A percentile compares a stretch with the other conserved stretches of the same genome.
phyloP scores from a whole-genome alignment of 2,797 vertebrate genomes.

The Odontamblyopus lacepedii region DNA sequence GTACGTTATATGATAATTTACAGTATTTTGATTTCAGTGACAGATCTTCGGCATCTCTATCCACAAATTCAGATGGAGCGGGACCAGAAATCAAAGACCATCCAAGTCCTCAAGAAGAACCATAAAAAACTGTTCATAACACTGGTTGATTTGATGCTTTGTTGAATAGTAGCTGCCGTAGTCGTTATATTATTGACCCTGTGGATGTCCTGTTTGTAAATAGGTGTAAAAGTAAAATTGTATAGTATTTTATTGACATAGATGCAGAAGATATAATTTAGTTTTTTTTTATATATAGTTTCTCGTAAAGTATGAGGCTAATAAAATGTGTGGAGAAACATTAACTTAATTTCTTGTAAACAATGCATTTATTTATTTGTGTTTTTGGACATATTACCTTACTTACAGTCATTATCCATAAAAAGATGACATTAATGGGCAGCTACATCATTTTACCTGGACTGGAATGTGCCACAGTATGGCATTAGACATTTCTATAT shows the following conservation, averaged over 20 bases:
- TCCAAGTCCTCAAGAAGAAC: slow-evolving; percentile 74
- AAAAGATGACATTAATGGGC: too few species aligned
- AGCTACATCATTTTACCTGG: too few species aligned
- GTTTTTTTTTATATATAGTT: not conserved
- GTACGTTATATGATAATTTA: not conserved
- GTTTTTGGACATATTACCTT: too few species aligned
- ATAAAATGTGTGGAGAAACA: not conserved
- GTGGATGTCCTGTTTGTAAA: slow-evolving; percentile 53
- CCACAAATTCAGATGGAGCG: slow-evolving; percentile 41
- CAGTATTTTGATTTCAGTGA: slow-evolving; percentile 63
- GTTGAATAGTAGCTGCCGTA: slow-evolving; percentile 15
- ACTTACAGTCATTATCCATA: too few species aligned
- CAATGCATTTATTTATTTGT: not conserved
- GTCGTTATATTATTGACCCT: slow-evolving; percentile 22
- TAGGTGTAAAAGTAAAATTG: slow-evolving; percentile 48
- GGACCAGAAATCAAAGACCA: slow-evolving; percentile 66
- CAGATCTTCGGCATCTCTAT: slow-evolving; percentile 51
- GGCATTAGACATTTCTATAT: too few species aligned
- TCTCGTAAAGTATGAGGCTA: not conserved
- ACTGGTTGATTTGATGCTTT: slow-evolving; percentile 17
- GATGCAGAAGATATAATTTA: not conserved
- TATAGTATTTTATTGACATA: slow-evolving; percentile 50
- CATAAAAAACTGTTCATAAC: slow-evolving; percentile 36
- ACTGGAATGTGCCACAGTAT: too few species aligned
- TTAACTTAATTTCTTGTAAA: not conserved